Conservation (phyloP, 2,113 vertebrate genomes). For the Paedocypris sp. region DNA sequence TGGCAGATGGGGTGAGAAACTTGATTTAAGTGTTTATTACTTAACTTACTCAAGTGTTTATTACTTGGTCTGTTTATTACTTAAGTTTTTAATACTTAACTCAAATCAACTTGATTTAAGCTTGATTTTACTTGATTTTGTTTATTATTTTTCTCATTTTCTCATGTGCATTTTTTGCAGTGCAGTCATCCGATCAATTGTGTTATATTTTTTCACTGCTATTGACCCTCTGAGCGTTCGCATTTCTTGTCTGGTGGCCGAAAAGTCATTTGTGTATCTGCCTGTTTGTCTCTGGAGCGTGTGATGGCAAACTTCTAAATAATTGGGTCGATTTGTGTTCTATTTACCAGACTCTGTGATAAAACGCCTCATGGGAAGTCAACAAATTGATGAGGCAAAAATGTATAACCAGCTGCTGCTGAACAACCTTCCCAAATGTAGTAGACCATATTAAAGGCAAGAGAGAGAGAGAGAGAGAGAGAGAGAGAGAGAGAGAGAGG, state of each 20-base stretch:
- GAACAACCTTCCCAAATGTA: slow-evolving; percentile 13
- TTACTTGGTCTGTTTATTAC: no score
- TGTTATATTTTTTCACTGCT: no score
- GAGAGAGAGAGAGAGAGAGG: not conserved
- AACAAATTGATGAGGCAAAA: slow-evolving; percentile 34
- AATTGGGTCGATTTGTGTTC: slow-evolving; percentile 44
- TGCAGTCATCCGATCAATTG: no score
- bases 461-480: not conserved
- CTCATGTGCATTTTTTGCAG: no score
- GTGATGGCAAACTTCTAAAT: slow-evolving; percentile 20
- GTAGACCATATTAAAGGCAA: slow-evolving; percentile 18
- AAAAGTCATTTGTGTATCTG: slow-evolving; percentile 17
- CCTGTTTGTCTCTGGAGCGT: slow-evolving; percentile 25
- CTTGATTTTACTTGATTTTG: no score
- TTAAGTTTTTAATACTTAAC: no score
- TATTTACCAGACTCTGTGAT: slow-evolving; percentile 40
- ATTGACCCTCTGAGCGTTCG: no score
- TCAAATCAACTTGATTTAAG: no score
- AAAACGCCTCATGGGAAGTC: slow-evolving; percentile 37
- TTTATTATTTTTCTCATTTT: no score
- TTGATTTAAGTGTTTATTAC: no score
- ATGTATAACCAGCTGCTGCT: slow-evolving; percentile 38
- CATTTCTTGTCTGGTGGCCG: not conserved
- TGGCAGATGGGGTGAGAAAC: no score
- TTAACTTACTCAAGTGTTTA: no score